These are phyloP conservation scores for Alosa alosa DNA, from an alignment of 2,113 vertebrate species.

Conservation along the genomic window DNA sequence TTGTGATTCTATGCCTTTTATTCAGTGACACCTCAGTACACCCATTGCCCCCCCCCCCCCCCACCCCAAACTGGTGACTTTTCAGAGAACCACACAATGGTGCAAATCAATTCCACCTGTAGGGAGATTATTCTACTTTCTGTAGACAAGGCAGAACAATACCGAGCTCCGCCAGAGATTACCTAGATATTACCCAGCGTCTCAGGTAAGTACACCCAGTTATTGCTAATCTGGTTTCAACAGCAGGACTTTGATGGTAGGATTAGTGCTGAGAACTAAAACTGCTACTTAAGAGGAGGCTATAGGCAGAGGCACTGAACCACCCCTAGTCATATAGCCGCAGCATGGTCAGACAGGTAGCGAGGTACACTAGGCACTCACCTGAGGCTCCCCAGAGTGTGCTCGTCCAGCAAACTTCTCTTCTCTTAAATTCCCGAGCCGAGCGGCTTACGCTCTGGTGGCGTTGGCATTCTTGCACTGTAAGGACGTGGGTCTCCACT, in stretches of 20 bases:
- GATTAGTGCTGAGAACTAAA: background rate
- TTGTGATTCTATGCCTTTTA: background rate
- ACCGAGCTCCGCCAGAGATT: background rate
- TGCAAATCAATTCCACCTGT: background rate
- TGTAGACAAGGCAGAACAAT: background rate
- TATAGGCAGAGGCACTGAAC: background rate
- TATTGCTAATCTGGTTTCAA: background rate
- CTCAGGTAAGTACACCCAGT: background rate
- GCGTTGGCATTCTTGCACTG: conserved; percentile 47
- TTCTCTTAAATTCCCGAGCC: background rate
- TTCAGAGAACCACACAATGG: too few species aligned
- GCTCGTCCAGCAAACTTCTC: conserved; percentile 33
- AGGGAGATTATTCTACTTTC: background rate
- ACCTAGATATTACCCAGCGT: background rate
- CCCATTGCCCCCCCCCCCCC: background rate
- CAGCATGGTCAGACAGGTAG: background rate
- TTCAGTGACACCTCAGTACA: background rate
- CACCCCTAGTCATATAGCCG: background rate
- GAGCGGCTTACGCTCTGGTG: conserved; percentile 40
- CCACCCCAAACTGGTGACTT: background rate
- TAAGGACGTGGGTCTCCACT: background rate
- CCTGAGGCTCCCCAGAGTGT: conserved; percentile 52
- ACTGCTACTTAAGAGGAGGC: background rate
- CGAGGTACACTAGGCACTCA: conserved; percentile 38
- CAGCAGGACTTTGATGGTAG: background rate